Percentiles rank a stretch among this genome's conserved stretches.
Conservation (phyloP, 1,140 invertebrate species). For the Drosophila sechellia region DNA sequence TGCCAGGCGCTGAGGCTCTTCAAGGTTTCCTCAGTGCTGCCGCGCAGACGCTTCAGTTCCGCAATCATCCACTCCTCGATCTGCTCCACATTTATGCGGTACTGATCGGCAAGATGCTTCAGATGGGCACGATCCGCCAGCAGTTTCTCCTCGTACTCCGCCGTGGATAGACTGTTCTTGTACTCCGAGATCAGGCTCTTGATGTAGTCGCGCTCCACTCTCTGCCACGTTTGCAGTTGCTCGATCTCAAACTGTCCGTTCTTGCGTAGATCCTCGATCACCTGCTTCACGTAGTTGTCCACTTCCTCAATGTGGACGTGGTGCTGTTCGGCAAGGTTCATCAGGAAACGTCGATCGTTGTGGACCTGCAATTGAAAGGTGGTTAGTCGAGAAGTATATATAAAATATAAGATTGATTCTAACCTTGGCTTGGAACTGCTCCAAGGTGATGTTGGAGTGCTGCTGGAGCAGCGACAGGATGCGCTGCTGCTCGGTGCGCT, state of each 20-base stretch:
- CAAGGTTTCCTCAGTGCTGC: conserved; percentile 59
- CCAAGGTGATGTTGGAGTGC: conserved; percentile 71
- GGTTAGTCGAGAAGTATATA: too few species aligned
- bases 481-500: conserved; percentile 72
- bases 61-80: conserved; percentile 81
- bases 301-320: conserved; percentile 76
- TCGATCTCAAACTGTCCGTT: conserved; percentile 77
- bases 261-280: conserved; percentile 70
- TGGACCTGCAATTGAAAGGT: conserved; percentile 43
- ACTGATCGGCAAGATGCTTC: conserved; percentile 72
- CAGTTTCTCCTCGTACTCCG: conserved; percentile 71
- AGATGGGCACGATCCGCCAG: conserved; percentile 69
- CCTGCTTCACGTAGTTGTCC: conserved; percentile 71
- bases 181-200: conserved; percentile 66
- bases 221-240: conserved; percentile 72
- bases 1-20: conserved; percentile 72
- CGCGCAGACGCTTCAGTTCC: conserved; percentile 68
- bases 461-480: conserved; percentile 66
- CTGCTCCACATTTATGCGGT: conserved; percentile 72
- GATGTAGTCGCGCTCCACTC: conserved; percentile 76
- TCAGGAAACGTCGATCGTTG: conserved; percentile 68
- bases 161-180: conserved; percentile 65
- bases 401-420: background rate
- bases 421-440: conserved; percentile 74
- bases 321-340: conserved; percentile 73